Percentiles rank a stretch among this genome's conserved stretches.
Evolutionary conservation across 1,140 invertebrate species (phyloP).

Genomic region (Asbolus verrucosus): DNA sequence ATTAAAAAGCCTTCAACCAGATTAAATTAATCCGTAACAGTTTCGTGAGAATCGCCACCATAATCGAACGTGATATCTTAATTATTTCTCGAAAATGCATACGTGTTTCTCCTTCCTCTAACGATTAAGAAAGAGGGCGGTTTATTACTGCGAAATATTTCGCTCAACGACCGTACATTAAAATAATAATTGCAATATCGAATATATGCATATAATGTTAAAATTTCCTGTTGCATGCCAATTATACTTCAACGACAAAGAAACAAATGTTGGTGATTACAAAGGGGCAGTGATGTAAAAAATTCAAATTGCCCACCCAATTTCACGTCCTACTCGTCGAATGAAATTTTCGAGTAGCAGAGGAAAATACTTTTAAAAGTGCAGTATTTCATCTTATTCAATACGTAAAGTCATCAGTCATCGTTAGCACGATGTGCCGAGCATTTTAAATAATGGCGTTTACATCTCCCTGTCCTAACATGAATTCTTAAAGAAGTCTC

Average conservation of each 20-base stretch:
- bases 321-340: conserved; percentile 18
- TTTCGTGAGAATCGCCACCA: conserved; percentile 42
- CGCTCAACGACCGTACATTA: not conserved
- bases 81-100: conserved; percentile 44
- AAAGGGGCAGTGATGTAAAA: not conserved
- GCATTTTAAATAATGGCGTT: conserved; percentile 53
- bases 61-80: conserved; percentile 45
- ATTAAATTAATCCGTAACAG: conserved; percentile 42
- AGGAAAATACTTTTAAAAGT: conserved; percentile 47
- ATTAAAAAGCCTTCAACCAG: conserved; percentile 9
- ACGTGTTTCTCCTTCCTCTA: not conserved
- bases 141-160: not conserved
- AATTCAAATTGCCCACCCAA: conserved; percentile 11
- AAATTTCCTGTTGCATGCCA: too few relatives aligned
- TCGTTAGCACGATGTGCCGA: conserved; percentile 48
- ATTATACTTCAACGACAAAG: too few relatives aligned
- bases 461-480: conserved; percentile 52
- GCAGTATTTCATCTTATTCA: conserved; percentile 54
- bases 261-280: too few relatives aligned
- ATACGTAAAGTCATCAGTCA: conserved; percentile 51
- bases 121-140: conserved; percentile 2
- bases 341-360: conserved; percentile 46
- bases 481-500: conserved; percentile 43
- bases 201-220: not conserved
- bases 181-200: not conserved